phyloP scores from a whole-genome alignment of 2,113 vertebrate species.

The Capreolus pygargus region DNA sequence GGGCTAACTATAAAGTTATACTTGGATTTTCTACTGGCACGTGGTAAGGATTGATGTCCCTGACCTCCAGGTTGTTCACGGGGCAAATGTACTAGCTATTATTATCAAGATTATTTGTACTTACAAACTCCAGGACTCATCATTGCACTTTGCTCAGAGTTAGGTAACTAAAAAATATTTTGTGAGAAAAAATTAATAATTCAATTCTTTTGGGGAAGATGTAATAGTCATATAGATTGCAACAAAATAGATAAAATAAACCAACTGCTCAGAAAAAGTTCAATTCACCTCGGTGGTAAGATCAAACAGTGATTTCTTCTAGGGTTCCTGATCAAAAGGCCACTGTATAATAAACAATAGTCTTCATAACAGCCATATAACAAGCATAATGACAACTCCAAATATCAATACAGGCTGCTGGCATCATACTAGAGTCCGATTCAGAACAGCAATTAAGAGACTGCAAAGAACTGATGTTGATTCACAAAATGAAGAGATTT shows the following conservation, averaged over 20 bases:
- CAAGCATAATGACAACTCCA: background rate
- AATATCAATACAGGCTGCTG: background rate
- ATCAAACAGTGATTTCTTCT: background rate
- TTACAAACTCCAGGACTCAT: background rate
- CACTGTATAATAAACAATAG: background rate
- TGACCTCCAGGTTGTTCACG: background rate
- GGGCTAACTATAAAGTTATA: background rate
- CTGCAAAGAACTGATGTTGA: background rate
- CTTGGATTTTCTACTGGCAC: background rate
- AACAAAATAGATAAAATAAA: conserved; percentile 21
- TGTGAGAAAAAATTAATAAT: background rate
- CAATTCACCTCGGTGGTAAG: background rate
- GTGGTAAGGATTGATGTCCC: background rate
- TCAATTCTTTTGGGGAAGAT: background rate
- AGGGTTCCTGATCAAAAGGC: background rate
- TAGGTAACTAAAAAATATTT: background rate
- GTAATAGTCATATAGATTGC: conserved; percentile 2
- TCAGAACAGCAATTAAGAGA: background rate
- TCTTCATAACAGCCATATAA: background rate
- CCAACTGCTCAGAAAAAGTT: background rate
- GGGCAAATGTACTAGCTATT: background rate
- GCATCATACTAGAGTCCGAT: background rate
- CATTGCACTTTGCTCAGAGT: background rate
- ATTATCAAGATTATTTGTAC: background rate
- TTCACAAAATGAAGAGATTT: background rate